These are phyloP conservation scores for Poecile atricapillus DNA, from an alignment of 2,113 vertebrate species.

Conservation along the genomic window DNA sequence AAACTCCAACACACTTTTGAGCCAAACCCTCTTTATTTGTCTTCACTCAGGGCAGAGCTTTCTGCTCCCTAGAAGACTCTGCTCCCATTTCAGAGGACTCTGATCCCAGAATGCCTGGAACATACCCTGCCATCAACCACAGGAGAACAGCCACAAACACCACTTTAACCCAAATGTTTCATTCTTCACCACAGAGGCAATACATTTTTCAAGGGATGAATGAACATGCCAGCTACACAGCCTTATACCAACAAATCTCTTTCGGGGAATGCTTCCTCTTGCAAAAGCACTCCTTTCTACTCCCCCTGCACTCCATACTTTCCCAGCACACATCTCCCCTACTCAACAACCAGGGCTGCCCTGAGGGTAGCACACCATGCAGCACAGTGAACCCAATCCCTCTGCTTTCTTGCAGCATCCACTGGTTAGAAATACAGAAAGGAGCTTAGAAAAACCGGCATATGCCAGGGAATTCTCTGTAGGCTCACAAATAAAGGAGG, in stretches of 20 bases:
- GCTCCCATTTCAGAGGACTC: background rate
- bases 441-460: background rate
- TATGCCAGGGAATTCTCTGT: background rate
- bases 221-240: background rate
- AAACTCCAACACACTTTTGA: background rate
- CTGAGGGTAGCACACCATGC: background rate
- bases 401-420: background rate
- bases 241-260: background rate
- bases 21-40: background rate
- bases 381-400: background rate
- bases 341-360: background rate
- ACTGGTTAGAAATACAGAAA: background rate
- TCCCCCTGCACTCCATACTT: background rate
- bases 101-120: background rate
- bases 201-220: background rate
- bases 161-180: background rate
- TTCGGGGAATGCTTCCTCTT: background rate
- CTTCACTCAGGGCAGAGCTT: background rate
- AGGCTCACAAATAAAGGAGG: background rate
- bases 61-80: background rate
- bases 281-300: background rate
- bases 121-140: background rate
- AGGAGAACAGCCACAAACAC: conserved; percentile 15
- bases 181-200: background rate
- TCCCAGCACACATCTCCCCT: background rate